Base-by-base conservation (phyloP, 2,797 vertebrate genomes). In the Eulemur coronatus region DNA sequence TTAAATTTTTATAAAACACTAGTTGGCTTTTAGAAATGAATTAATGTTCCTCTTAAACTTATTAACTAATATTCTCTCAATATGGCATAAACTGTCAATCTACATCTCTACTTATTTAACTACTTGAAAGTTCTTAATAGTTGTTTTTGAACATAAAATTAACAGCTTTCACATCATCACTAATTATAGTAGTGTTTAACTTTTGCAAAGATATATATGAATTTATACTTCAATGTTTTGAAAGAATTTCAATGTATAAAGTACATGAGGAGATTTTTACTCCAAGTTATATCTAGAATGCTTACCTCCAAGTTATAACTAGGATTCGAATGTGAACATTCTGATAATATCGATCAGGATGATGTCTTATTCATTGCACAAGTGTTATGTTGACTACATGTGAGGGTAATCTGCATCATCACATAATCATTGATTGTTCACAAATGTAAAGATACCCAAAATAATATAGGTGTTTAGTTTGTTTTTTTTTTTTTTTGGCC, bases 61-160 rank as follows among this genome's bases (percentile, higher is more conserved):
- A 89, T 92, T 76, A 92, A 92, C 22, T 72, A 90, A 92, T 70
- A 75, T 14, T 84, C 70, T 61, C n/a, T 57, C 35, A 92, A 73
- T 65, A 35, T 73, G 30, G 8, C 79, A 69, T 73, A 93, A 95
- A 91, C 41, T 85, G 4, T 94, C 81, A 92, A 35, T 79, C 72
- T 91, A 95, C 26, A 61, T 73, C n/a, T 85, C 30, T 70, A 91
- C 85, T 92, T 92, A 91, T 35, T 95, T 86, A 97, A 95, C 41
- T 93, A 35, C 73, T 86, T 86, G 43, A 76, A 96, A 89, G 30
- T 93, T 92, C 73, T 84, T 92, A 94, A 93, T 97, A 96, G 78
- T 82, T 95, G 52, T 95, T 91, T 96, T 82, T 61, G 61, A 95
- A 93, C 70, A 76, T 91, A 85, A 91, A 97, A 93, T 91, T 95